A percentile compares a stretch with the other conserved stretches of the same genome.
phyloP scores from a whole-genome alignment of 2,113 vertebrate species.

The Axis porcinus region DNA sequence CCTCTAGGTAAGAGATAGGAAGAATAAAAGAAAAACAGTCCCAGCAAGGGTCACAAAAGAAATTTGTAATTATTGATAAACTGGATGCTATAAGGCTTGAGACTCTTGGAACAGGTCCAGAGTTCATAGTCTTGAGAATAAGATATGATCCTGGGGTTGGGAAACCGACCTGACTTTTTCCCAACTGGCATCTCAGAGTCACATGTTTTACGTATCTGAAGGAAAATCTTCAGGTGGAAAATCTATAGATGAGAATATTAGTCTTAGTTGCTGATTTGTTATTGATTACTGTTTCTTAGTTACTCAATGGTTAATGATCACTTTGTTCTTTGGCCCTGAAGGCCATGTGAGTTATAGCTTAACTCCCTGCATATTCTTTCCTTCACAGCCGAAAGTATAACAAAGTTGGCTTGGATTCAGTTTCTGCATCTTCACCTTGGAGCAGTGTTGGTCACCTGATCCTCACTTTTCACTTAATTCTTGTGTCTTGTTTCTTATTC shows the following conservation, averaged over 20 bases:
- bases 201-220: no score
- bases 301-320: no score
- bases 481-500: no score
- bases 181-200: no score
- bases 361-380: not conserved
- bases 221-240: no score
- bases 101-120: not conserved
- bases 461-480: no score
- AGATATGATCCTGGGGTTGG: no score
- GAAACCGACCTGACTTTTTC: no score
- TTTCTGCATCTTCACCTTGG: not conserved
- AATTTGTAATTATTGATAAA: not conserved
- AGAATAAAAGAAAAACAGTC: not conserved
- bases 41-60: not conserved
- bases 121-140: no score
- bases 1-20: not conserved
- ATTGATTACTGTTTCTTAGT: no score
- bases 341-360: not conserved
- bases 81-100: not conserved
- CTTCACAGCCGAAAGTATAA: not conserved
- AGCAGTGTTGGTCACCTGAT: not conserved
- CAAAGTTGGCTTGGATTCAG: not conserved
- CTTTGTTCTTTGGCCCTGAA: not conserved
- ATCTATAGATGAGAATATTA: no score
- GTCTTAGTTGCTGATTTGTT: no score